Evolutionary conservation across 2,888 invertebrate species (phyloP).

Genomic region (Adelphocoris suturalis): DNA sequence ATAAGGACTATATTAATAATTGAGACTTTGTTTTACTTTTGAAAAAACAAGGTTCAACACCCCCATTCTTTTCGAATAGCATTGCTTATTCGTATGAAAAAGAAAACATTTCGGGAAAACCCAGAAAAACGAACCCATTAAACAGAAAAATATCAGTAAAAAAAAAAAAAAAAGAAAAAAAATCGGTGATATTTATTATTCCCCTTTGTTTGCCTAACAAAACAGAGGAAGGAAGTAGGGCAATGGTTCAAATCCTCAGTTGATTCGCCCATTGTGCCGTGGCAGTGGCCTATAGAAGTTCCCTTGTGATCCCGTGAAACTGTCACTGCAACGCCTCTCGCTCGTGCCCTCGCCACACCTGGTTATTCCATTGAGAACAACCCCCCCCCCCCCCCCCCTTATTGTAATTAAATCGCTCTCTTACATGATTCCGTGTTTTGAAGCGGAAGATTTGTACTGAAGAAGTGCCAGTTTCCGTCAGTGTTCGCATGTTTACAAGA

Average conservation of each 20-base stretch:
- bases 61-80: too few species aligned
- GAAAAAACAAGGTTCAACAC: too few species aligned
- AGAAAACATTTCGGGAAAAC: too few species aligned
- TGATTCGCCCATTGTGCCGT: slow-evolving; percentile 50
- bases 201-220: slow-evolving; percentile 3
- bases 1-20: too few species aligned
- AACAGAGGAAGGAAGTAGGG: slow-evolving; percentile 31
- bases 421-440: too few species aligned
- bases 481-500: too few species aligned
- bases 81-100: too few species aligned
- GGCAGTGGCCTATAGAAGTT: slow-evolving; percentile 49
- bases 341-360: background rate
- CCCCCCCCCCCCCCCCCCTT: background rate
- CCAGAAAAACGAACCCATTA: background rate
- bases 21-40: too few species aligned
- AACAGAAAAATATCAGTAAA: background rate
- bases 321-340: slow-evolving; percentile 43
- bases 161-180: background rate
- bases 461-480: too few species aligned
- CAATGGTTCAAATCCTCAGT: slow-evolving; percentile 28
- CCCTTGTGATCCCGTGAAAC: slow-evolving; percentile 21
- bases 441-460: too few species aligned
- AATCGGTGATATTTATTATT: slow-evolving; percentile 1
- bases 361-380: background rate
- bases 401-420: too few species aligned